phyloP scores from a whole-genome alignment of 2,113 vertebrate genomes.

The Pteronura brasiliensis region DNA sequence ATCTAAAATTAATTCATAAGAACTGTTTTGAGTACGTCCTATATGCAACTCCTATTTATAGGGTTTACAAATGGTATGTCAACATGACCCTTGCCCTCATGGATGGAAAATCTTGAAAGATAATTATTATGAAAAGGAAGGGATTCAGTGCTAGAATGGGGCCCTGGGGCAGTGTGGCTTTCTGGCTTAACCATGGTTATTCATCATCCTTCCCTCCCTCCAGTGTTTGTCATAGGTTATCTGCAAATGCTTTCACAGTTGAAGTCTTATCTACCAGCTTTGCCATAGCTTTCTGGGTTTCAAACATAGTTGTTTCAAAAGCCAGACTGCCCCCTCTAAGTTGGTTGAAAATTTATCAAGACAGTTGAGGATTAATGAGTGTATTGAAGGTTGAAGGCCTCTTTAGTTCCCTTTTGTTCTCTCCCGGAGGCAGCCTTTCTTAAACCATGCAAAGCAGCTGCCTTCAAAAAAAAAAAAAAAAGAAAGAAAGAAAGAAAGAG shows the following conservation, averaged over 20 bases:
- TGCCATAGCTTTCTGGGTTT: background rate
- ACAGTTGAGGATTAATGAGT: background rate
- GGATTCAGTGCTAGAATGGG: background rate
- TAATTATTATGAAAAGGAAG: background rate
- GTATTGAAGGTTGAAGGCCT: background rate
- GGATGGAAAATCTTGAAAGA: background rate
- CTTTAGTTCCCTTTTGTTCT: background rate
- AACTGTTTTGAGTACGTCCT: background rate
- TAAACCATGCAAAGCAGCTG: background rate
- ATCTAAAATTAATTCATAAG: background rate
- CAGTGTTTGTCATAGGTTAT: background rate
- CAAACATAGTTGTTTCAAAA: background rate
- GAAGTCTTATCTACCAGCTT: background rate
- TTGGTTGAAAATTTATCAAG: background rate
- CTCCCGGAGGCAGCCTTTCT: background rate
- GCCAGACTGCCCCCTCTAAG: background rate
- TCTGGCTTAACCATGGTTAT: background rate
- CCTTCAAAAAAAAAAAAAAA: background rate
- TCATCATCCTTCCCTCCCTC: background rate
- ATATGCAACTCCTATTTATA: background rate
- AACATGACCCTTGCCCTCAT: background rate
- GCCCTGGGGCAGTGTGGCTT: too few species aligned
- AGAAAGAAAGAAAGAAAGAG: background rate
- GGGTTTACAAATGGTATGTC: background rate
- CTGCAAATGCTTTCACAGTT: background rate